Evolutionary conservation across 2,888 invertebrate species (phyloP).

Genomic region (Chrysolina oricalcia): DNA sequence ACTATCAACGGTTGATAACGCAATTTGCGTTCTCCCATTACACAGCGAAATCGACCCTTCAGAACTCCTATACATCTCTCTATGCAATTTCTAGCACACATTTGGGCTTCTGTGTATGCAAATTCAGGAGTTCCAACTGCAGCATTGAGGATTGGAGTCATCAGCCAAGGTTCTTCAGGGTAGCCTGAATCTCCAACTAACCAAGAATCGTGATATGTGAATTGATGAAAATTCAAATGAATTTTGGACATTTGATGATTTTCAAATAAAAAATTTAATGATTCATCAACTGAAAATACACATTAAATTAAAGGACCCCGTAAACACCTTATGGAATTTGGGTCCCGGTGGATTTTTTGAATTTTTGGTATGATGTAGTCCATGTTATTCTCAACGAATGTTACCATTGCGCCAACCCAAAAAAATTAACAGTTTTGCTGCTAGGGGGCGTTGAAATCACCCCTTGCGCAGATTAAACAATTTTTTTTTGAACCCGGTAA

Average conservation of each 20-base stretch:
- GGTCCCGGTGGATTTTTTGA: too few relatives aligned
- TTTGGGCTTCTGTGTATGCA: constrained; percentile 42
- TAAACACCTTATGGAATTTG: too few relatives aligned
- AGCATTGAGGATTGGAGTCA: constrained; percentile 41
- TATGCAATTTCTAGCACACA: constrained; percentile 39
- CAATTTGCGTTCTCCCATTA: constrained; percentile 32
- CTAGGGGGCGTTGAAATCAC: too few relatives aligned
- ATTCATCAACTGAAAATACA: too few relatives aligned
- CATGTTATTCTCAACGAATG: too few relatives aligned
- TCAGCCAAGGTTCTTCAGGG: constrained; percentile 41
- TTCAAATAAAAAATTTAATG: background rate
- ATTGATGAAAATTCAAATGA: background rate
- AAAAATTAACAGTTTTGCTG: too few relatives aligned
- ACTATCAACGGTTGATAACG: constrained; percentile 19
- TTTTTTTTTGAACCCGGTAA: too few relatives aligned
- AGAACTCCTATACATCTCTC: constrained; percentile 46
- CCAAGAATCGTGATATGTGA: constrained; percentile 18
- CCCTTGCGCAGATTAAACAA: too few relatives aligned
- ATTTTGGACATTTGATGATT: background rate
- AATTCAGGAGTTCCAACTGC: constrained; percentile 34
- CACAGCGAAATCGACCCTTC: constrained; percentile 47
- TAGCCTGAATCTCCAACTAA: constrained; percentile 48
- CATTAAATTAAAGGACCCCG: too few relatives aligned
- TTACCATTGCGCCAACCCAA: too few relatives aligned
- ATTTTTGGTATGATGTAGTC: too few relatives aligned